phyloP scores from a whole-genome alignment of 1,140 invertebrate species.

The Caenorhabditis inopinata region DNA sequence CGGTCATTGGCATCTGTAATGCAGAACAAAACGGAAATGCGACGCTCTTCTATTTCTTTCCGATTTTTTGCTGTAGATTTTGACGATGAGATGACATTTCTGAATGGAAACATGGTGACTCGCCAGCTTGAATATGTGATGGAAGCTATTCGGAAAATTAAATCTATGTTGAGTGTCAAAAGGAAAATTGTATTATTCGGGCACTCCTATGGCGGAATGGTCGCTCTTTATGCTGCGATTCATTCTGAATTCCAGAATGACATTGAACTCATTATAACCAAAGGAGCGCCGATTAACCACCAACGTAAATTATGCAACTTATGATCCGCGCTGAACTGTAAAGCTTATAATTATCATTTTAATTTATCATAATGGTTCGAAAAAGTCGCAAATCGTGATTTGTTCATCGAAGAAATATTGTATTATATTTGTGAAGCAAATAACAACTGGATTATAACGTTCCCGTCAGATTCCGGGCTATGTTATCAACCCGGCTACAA shows the following conservation, averaged over 20 bases:
- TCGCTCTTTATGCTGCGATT: background rate
- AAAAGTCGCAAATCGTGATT: too few species aligned
- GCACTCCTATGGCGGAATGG: slow-evolving; percentile 29
- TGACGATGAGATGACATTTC: slow-evolving; percentile 15
- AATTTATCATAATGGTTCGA: too few species aligned
- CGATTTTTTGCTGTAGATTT: slow-evolving; percentile 38
- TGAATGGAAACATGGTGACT: slow-evolving; percentile 18
- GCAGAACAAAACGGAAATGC: slow-evolving; percentile 39
- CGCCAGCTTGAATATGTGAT: slow-evolving; percentile 25
- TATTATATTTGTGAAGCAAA: too few species aligned
- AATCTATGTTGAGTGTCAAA: background rate
- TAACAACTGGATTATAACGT: too few species aligned
- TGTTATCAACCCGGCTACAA: too few species aligned
- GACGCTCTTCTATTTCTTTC: background rate
- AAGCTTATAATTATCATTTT: too few species aligned
- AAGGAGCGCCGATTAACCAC: background rate
- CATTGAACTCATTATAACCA: background rate
- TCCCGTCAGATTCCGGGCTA: too few species aligned
- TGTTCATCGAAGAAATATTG: too few species aligned
- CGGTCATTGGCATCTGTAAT: slow-evolving; percentile 26
- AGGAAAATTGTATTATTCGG: background rate
- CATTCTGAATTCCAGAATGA: slow-evolving; percentile 19
- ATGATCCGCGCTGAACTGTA: too few species aligned
- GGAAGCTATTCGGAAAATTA: slow-evolving; percentile 16
- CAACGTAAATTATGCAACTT: background rate